Evolutionary conservation across 2,797 vertebrate genomes (phyloP).

Genomic region (Phrynocephalus forsythii): DNA sequence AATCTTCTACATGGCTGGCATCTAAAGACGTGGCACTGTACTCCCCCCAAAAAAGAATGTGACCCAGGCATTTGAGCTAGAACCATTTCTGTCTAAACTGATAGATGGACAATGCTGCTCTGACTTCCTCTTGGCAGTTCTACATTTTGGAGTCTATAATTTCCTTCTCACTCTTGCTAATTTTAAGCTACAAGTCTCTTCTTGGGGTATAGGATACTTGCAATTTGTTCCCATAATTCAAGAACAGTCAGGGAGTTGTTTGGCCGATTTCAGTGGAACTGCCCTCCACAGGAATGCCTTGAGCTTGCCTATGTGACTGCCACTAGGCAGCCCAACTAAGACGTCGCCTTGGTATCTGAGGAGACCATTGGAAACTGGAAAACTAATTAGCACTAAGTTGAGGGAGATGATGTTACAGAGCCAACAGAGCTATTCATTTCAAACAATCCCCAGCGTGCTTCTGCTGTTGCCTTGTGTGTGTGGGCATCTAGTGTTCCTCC

Average conservation of each 20-base stretch:
- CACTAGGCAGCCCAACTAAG: neutral
- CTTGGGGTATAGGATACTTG: neutral
- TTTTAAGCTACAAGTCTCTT: neutral
- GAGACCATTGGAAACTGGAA: constrained; percentile 7
- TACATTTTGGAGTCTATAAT: neutral
- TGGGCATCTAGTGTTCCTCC: neutral
- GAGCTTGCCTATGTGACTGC: neutral
- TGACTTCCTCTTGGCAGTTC: neutral
- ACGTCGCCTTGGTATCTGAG: neutral
- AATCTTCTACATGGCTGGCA: neutral
- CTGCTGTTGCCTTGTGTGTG: neutral
- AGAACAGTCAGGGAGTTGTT: neutral
- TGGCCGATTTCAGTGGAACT: neutral
- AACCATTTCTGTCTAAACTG: neutral
- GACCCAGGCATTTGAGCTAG: neutral
- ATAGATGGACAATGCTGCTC: neutral
- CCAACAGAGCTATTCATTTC: neutral
- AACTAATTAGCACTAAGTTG: constrained; percentile 19
- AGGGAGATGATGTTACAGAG: neutral
- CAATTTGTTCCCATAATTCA: neutral
- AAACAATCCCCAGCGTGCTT: neutral
- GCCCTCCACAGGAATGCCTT: neutral
- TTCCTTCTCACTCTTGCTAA: neutral
- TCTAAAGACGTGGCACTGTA: neutral
- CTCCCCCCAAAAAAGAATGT: neutral